These are phyloP conservation scores for Marronus borbonicus DNA, from an alignment of 2,888 invertebrate species.

Conservation along the genomic window DNA sequence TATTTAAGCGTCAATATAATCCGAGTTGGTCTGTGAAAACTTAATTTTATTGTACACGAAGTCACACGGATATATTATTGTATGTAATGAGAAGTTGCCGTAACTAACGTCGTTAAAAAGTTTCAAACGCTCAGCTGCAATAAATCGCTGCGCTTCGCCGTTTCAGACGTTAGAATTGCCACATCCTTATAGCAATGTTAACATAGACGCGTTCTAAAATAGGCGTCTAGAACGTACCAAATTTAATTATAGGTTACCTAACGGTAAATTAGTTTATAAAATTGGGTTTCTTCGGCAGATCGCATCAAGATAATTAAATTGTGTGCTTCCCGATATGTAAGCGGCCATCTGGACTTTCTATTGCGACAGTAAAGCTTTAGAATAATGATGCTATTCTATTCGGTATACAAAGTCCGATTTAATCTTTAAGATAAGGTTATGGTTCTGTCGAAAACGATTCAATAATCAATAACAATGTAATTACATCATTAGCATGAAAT, in stretches of 20 bases:
- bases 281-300: not conserved
- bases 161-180: not conserved
- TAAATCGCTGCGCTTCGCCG: not conserved
- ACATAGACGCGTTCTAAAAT: not conserved
- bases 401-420: not conserved
- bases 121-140: not conserved
- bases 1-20: constrained; percentile 55
- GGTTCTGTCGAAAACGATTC: too few relatives aligned
- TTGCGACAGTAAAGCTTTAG: not conserved
- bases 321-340: not conserved
- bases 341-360: not conserved
- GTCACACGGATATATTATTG: constrained; percentile 51
- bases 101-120: constrained; percentile 35
- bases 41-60: constrained; percentile 55
- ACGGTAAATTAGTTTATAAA: constrained; percentile 10
- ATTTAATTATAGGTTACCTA: constrained; percentile 11
- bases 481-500: too few relatives aligned
- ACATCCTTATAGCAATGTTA: not conserved
- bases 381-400: not conserved
- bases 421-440: not conserved
- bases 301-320: not conserved
- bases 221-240: not conserved
- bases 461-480: too few relatives aligned
- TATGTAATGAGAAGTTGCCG: constrained; percentile 43
- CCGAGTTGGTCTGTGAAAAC: constrained; percentile 48